phyloP scores from a whole-genome alignment of 2,797 vertebrate species.

The Falco columbarius region DNA sequence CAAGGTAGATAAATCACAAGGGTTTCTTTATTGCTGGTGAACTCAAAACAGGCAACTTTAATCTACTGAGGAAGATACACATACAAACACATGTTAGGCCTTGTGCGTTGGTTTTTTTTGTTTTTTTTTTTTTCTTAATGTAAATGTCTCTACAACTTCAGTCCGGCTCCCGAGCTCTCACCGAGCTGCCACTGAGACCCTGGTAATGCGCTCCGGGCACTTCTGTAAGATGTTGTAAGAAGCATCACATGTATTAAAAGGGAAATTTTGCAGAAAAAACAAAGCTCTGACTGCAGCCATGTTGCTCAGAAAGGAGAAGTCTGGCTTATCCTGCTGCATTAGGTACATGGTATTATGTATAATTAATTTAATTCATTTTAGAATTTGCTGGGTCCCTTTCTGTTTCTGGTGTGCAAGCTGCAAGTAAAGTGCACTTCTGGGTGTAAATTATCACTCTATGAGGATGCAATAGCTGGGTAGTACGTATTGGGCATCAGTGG shows the following conservation, averaged over 20 bases:
- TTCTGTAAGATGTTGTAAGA: conserved; percentile 29
- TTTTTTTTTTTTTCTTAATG: conserved; percentile 5
- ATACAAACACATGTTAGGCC: conserved; percentile 67
- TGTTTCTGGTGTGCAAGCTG: conserved; percentile 68
- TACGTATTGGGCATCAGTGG: background rate
- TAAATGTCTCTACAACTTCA: conserved; percentile 46
- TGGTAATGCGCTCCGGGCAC: background rate
- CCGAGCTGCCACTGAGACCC: conserved; percentile 37
- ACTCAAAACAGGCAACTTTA: conserved; percentile 77
- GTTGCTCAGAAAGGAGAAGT: conserved; percentile 34
- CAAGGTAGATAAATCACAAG: conserved; percentile 67
- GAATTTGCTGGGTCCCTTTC: conserved; percentile 7
- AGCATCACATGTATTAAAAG: conserved; percentile 34
- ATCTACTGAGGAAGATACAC: conserved; percentile 72
- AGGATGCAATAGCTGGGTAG: background rate
- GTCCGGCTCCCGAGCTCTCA: conserved; percentile 16
- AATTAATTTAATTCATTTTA: background rate
- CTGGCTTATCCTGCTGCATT: conserved; percentile 40
- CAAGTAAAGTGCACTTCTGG: conserved; percentile 72
- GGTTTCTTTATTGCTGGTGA: conserved; percentile 75
- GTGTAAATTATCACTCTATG: conserved; percentile 10
- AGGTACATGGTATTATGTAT: background rate
- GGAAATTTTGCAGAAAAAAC: conserved; percentile 35
- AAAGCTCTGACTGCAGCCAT: conserved; percentile 29
- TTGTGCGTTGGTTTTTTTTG: conserved; percentile 28